These are phyloP conservation scores for Herpetotheres cachinnans DNA, from an alignment of 2,113 vertebrate species.

Conservation along the genomic window DNA sequence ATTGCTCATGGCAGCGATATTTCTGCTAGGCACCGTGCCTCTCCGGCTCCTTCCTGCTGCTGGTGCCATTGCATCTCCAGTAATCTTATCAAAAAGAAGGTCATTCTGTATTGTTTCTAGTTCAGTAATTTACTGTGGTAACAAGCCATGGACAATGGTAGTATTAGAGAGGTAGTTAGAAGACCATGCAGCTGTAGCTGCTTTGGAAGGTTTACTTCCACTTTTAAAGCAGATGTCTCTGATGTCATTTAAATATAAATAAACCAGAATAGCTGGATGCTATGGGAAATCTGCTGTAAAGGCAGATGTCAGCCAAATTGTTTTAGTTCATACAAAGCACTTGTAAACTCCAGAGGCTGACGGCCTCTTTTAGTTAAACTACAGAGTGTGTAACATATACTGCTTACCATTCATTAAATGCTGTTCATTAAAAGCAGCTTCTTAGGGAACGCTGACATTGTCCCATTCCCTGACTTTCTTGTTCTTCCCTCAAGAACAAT, in stretches of 20 bases:
- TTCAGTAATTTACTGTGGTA: neutral
- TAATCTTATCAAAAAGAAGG: neutral
- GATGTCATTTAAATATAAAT: neutral
- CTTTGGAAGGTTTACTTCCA: neutral
- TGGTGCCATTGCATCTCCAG: neutral
- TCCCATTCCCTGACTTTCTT: neutral
- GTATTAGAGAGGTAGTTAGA: neutral
- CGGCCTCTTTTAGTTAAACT: neutral
- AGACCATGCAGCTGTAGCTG: neutral
- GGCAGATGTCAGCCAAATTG: neutral
- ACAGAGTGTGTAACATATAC: neutral
- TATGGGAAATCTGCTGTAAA: neutral
- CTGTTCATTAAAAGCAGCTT: neutral
- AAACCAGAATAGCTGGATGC: neutral
- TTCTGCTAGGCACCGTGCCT: neutral
- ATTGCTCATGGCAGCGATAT: neutral
- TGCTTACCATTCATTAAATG: neutral
- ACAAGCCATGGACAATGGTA: neutral
- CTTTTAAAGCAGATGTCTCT: neutral
- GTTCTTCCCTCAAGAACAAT: neutral
- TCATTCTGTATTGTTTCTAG: neutral
- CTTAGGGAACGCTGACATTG: fast-evolving
- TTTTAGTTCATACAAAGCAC: neutral
- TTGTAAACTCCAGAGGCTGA: neutral
- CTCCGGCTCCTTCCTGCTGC: neutral